Base-by-base conservation (phyloP, 1,140 invertebrate genomes). In the Pseudomyrmex dendroicus region DNA sequence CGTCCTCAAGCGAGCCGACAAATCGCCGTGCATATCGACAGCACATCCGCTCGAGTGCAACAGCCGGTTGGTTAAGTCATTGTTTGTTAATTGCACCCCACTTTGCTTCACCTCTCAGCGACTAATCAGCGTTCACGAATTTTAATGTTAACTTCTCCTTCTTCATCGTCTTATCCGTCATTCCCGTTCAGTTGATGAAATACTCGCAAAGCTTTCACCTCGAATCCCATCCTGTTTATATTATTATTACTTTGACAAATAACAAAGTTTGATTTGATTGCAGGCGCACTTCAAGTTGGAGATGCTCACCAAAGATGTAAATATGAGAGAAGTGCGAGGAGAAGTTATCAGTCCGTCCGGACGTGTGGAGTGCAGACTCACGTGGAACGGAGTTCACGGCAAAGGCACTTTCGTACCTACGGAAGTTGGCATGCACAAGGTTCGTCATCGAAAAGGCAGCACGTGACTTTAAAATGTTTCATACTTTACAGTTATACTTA, bases 371-470 rank as follows among this genome's bases (percentile, higher is more conserved):
- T 95, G 96, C 92, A 95, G 95, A 92, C 95, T 95, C 66, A 95
- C 89, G 89, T 96, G 89, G 96, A 96, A 91, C 93, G 98, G 89
- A 95, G 96, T 92, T 17, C 94, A 96, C 74, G 97, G 97, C 5
- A 96, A 97, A 84, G 98, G 98, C 25, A 96, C 96, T 70, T 99
- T 98, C 90, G 96, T 97, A 17, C 98, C 98, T 0, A 96, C 97
- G 56, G 98, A 98, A 94, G 96, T 98, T 89, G 98, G 98, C 74
- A 98, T 98, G 96, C 98, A 99, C 94, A 98, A 98, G 92, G 94
- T 94, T 80, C 25, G 63, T 86, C 62, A 35, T 35, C 35, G 1
- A 63, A 63, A 48, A 5, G 0, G 64, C 2, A 46, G 1, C 10
- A 35, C 35, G 5, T 35, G 5, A 35, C 35, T 35, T 35, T 59